phyloP scores from a whole-genome alignment of 2,113 vertebrate genomes.

The Sander vitreus region DNA sequence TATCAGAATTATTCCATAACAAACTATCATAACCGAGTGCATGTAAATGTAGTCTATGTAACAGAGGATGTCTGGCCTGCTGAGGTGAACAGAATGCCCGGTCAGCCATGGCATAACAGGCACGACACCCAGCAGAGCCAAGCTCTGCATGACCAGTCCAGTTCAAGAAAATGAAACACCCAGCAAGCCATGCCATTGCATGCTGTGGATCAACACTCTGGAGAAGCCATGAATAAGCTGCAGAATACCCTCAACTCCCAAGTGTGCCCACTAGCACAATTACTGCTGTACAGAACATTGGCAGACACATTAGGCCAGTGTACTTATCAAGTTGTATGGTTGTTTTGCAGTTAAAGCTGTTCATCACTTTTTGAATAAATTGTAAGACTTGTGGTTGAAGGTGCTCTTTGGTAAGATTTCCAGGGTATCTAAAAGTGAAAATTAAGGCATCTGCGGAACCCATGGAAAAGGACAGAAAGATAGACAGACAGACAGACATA shows the following conservation, averaged over 20 bases:
- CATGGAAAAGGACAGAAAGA: neutral
- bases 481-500: too few relatives aligned
- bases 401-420: neutral
- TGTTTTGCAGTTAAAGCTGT: conserved; percentile 15
- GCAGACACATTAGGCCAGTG: neutral
- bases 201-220: conserved; percentile 44
- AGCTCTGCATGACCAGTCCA: conserved; percentile 27
- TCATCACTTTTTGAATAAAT: conserved; percentile 1
- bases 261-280: neutral
- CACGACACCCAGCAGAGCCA: conserved; percentile 19
- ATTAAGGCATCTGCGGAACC: neutral
- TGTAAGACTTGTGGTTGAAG: neutral
- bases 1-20: neutral
- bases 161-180: conserved; percentile 64
- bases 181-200: conserved; percentile 51
- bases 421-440: neutral
- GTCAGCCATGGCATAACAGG: conserved; percentile 15
- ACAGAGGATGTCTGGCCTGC: neutral
- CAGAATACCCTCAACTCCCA: conserved; percentile 10
- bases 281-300: conserved; percentile 6
- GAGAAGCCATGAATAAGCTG: conserved; percentile 4
- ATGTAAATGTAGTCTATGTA: neutral
- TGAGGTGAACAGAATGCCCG: conserved; percentile 25
- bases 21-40: neutral
- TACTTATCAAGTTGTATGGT: neutral